phyloP scores from a whole-genome alignment of 2,888 invertebrate genomes.

The Rhabditoides inermis region DNA sequence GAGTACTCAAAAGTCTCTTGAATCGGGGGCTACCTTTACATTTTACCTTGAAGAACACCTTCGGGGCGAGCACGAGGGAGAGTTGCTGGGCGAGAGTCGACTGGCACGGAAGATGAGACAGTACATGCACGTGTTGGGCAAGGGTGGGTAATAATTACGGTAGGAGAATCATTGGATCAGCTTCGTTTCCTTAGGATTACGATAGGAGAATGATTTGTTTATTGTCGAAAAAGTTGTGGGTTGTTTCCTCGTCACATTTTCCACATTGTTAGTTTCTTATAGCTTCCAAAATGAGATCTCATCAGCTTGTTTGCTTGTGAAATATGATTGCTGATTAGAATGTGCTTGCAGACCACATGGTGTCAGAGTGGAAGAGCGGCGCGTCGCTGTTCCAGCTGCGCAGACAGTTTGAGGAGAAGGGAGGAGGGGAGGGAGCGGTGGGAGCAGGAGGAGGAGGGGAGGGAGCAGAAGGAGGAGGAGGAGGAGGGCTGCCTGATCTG shows the following conservation, averaged over 20 bases:
- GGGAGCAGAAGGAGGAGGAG: background rate
- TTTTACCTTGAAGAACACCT: slow-evolving; percentile 5
- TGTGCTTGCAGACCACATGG: background rate
- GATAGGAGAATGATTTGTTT: too few relatives aligned
- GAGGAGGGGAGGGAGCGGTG: too few relatives aligned
- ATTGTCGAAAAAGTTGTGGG: too few relatives aligned
- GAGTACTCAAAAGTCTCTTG: too few relatives aligned
- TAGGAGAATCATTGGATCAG: too few relatives aligned
- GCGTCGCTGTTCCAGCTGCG: slow-evolving; percentile 4
- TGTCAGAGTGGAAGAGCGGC: background rate
- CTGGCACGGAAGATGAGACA: slow-evolving; percentile 7
- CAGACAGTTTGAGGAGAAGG: slow-evolving; percentile 5
- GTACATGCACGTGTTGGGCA: slow-evolving; percentile 6
- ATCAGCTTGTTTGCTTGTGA: too few relatives aligned
- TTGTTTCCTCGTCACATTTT: too few relatives aligned
- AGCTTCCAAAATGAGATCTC: too few relatives aligned
- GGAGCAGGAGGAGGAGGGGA: background rate
- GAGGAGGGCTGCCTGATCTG: slow-evolving; percentile 3
- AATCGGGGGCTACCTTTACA: too few relatives aligned
- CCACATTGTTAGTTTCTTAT: too few relatives aligned
- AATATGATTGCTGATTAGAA: background rate
- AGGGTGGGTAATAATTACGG: too few relatives aligned
- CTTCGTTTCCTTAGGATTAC: too few relatives aligned
- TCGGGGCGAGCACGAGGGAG: slow-evolving; percentile 11
- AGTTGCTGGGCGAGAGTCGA: slow-evolving; percentile 14